These are phyloP conservation scores for Anthopleura xanthogrammica DNA, from an alignment of 92 coral and sea anemone genomes.

Conservation along the genomic window DNA sequence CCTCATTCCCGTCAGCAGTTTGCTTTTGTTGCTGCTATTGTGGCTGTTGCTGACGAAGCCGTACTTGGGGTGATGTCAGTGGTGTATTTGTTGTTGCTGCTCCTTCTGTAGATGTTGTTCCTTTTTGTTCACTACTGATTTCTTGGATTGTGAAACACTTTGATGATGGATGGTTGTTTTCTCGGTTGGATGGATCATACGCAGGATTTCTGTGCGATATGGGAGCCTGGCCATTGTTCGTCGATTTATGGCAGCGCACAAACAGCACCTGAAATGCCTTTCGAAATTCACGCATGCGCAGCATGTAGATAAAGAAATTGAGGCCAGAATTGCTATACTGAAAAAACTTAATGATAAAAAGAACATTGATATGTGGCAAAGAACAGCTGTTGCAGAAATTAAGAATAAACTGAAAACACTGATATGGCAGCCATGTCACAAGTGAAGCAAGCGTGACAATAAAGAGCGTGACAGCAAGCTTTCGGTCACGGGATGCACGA, in stretches of 20 bases:
- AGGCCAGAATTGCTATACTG: conserved; percentile 33
- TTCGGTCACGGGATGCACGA: conserved; percentile 13
- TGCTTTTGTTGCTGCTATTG: too few relatives aligned
- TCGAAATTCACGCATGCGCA: conserved; percentile 47
- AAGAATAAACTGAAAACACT: conserved; percentile 1
- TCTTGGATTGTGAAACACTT: too few relatives aligned
- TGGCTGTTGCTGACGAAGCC: too few relatives aligned
- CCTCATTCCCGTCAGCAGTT: too few relatives aligned
- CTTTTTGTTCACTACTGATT: too few relatives aligned
- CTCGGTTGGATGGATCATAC: too few relatives aligned
- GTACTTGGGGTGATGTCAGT: too few relatives aligned
- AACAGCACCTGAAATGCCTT: neutral
- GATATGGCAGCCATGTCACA: conserved; percentile 39
- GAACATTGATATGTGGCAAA: neutral
- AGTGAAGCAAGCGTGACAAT: conserved; percentile 42
- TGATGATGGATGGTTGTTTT: too few relatives aligned
- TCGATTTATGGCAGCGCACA: neutral
- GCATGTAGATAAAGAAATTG: conserved; percentile 36
- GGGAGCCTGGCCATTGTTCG: too few relatives aligned
- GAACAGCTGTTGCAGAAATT: neutral
- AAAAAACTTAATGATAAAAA: conserved; percentile 22
- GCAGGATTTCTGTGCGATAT: too few relatives aligned
- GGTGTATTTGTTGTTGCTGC: too few relatives aligned
- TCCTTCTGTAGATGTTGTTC: too few relatives aligned
- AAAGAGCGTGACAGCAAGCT: conserved; percentile 36